phyloP scores from a whole-genome alignment of 2,113 vertebrate genomes.

The Brachirus orientalis region DNA sequence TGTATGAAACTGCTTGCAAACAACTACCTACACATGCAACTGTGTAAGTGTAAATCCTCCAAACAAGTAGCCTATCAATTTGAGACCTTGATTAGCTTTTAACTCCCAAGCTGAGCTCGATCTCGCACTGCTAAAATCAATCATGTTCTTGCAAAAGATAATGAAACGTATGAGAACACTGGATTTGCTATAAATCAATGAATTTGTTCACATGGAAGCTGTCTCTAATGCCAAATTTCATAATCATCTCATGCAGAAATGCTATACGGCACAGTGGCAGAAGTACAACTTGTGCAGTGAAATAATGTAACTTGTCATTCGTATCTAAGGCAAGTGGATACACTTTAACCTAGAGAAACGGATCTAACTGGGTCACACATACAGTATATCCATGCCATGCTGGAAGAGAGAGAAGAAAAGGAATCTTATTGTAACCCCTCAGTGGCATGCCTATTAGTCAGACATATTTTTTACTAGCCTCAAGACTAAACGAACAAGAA shows the following conservation, averaged over 20 bases:
- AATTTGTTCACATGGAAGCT: conserved; percentile 24
- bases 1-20: conserved; percentile 8
- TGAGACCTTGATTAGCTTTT: conserved; percentile 50
- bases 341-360: conserved; percentile 16
- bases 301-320: conserved; percentile 16
- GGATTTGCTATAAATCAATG: conserved; percentile 54
- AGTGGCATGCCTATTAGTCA: neutral
- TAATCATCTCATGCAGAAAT: conserved; percentile 16
- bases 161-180: conserved; percentile 64
- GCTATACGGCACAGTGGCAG: no score
- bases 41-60: conserved; percentile 36
- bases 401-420: neutral
- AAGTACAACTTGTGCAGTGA: neutral
- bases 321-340: conserved; percentile 17
- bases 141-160: conserved; percentile 61
- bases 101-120: conserved; percentile 42
- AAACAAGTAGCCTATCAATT: conserved; percentile 50
- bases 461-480: neutral
- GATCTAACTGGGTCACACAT: conserved; percentile 36
- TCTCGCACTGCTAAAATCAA: conserved; percentile 57
- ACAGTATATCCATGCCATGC: conserved; percentile 14
- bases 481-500: neutral
- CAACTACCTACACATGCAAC: neutral
- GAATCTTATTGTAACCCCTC: neutral
- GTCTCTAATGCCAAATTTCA: conserved; percentile 38